A percentile compares a stretch with the other conserved stretches of the same genome.
Evolutionary conservation across 2,113 vertebrate species (phyloP).

Genomic region (Todiramphus saurophagus): DNA sequence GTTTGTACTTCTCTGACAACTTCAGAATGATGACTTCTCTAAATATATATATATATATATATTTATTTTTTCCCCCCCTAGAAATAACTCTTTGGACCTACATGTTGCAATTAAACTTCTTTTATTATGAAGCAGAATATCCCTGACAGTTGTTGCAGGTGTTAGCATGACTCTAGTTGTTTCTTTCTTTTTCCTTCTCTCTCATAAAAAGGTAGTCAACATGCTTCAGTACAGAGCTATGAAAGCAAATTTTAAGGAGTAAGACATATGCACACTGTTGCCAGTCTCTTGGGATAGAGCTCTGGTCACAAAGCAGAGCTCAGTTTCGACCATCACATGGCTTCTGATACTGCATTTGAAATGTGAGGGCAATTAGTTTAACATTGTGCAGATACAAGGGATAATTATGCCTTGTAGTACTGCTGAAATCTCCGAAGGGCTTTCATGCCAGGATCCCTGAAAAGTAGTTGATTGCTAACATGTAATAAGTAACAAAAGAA

Average conservation of each 20-base stretch:
- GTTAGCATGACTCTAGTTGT: not conserved
- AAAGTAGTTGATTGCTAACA: constrained; percentile 41
- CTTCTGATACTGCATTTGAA: constrained; percentile 25
- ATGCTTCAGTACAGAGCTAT: not conserved
- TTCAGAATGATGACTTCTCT: not conserved
- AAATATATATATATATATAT: not conserved
- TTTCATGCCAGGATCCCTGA: constrained; percentile 12
- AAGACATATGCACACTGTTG: not conserved
- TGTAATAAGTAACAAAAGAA: constrained; percentile 20
- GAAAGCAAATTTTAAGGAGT: not conserved
- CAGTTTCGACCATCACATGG: constrained; percentile 15
- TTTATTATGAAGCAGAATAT: not conserved
- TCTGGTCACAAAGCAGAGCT: constrained; percentile 18
- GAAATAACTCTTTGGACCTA: not conserved
- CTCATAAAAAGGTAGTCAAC: not conserved
- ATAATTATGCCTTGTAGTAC: constrained; percentile 55
- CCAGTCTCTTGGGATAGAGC: not conserved
- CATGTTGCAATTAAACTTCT: not conserved
- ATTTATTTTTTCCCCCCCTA: not conserved
- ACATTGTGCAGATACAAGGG: constrained; percentile 54
- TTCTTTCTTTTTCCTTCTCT: not conserved
- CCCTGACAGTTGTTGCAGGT: not conserved
- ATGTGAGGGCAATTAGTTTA: constrained; percentile 58
- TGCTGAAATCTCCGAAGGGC: constrained; percentile 15
- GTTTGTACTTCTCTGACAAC: not conserved